Conservation (phyloP, 2,888 invertebrate species). For the Eumacrocentrus americanus region DNA sequence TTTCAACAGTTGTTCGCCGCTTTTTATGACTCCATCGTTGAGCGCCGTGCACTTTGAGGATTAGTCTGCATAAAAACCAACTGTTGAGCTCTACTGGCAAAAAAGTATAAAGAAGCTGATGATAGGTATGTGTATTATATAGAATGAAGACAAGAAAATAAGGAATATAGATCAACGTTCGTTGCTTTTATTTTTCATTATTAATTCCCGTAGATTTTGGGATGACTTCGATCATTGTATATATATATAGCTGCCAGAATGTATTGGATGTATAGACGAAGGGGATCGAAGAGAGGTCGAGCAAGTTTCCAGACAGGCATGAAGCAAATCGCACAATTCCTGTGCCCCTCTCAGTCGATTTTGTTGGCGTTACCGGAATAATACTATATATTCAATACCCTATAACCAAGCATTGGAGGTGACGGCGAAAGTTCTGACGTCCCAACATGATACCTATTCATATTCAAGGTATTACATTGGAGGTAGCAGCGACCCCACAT, state of each 20-base stretch:
- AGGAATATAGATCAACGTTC: too few relatives aligned
- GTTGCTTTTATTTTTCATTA: too few relatives aligned
- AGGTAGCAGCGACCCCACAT: too few relatives aligned
- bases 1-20: conserved; percentile 13
- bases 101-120: too few relatives aligned
- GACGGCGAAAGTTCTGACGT: background rate
- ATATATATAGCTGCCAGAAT: too few relatives aligned
- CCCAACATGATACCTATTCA: too few relatives aligned
- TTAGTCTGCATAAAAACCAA: conserved; percentile 54
- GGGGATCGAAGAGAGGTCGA: conserved; percentile 5
- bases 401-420: background rate
- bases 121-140: too few relatives aligned
- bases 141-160: too few relatives aligned
- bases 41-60: conserved; percentile 46
- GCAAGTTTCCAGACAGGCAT: conserved; percentile 1
- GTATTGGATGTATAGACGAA: too few relatives aligned
- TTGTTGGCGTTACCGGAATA: conserved; percentile 7
- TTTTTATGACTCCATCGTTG: conserved; percentile 38
- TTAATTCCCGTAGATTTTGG: too few relatives aligned
- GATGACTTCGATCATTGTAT: too few relatives aligned
- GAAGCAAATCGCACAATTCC: conserved; percentile 1
- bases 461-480: too few relatives aligned
- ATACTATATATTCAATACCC: conserved; percentile 5
- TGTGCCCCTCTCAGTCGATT: background rate
- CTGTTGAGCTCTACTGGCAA: conserved; percentile 46